These are phyloP conservation scores for Oenanthe melanoleuca DNA, from an alignment of 2,113 vertebrate species.

Conservation along the genomic window DNA sequence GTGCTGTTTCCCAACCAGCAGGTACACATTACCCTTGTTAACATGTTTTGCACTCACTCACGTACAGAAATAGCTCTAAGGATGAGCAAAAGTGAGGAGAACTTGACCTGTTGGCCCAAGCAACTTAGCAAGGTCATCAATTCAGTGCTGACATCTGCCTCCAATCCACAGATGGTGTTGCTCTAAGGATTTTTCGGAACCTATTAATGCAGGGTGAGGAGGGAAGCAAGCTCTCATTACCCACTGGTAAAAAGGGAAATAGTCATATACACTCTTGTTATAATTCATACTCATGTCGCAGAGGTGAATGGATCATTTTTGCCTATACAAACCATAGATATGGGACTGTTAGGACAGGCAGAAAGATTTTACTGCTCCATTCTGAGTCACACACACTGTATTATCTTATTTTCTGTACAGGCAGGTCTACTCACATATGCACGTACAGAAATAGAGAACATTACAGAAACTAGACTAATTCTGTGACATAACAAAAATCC, in stretches of 20 bases:
- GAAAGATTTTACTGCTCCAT: rapidly evolving
- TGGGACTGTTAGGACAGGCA: not conserved
- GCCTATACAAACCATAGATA: not conserved
- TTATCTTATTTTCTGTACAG: not conserved
- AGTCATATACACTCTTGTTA: not conserved
- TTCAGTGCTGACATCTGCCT: not conserved
- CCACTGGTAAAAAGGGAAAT: not conserved
- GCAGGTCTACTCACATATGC: not conserved
- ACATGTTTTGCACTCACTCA: not conserved
- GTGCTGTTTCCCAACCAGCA: not conserved
- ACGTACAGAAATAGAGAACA: not conserved
- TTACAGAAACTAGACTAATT: not conserved
- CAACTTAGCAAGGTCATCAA: not conserved
- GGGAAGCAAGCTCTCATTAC: not conserved
- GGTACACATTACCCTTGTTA: not conserved
- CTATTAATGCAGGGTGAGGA: not conserved
- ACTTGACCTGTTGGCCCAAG: not conserved
- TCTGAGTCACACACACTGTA: not conserved
- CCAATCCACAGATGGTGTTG: not conserved
- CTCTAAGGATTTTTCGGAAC: not conserved
- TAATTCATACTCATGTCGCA: not conserved
- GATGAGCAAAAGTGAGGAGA: not conserved
- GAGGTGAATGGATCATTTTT: not conserved
- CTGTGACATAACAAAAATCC: not conserved
- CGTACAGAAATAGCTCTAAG: not conserved